These are phyloP conservation scores for Cenopis cana DNA, from an alignment of 2,888 invertebrate species.

Conservation along the genomic window DNA sequence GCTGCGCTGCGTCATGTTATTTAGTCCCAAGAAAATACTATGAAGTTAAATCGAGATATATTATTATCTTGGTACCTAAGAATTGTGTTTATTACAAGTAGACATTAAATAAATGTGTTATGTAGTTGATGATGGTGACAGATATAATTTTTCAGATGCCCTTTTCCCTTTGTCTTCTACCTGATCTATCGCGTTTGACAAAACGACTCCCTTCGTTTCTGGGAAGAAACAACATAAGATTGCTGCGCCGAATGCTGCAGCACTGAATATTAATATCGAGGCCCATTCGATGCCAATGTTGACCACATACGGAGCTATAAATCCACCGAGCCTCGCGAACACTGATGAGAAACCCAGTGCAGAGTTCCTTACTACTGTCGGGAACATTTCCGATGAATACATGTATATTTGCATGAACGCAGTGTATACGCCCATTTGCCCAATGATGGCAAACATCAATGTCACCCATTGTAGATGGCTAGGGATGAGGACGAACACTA, in stretches of 20 bases:
- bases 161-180: conserved; percentile 55
- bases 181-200: conserved; percentile 72
- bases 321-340: conserved; percentile 88
- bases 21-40: neutral
- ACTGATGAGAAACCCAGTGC: conserved; percentile 90
- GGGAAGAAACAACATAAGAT: conserved; percentile 70
- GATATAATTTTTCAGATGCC: conserved; percentile 19
- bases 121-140: conserved; percentile 2
- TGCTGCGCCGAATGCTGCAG: conserved; percentile 66
- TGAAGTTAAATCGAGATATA: neutral
- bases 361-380: conserved; percentile 91
- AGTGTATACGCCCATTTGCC: conserved; percentile 90
- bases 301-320: conserved; percentile 88
- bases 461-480: conserved; percentile 66
- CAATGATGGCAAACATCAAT: conserved; percentile 89
- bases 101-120: conserved; percentile 15
- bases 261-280: conserved; percentile 71
- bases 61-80: neutral
- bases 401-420: conserved; percentile 88
- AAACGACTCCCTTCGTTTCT: conserved; percentile 72
- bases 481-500: conserved; percentile 71
- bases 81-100: neutral
- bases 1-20: neutral
- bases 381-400: conserved; percentile 92
- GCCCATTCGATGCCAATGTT: conserved; percentile 77